phyloP scores from a whole-genome alignment of 2,113 vertebrate genomes.

The Nerophis lumbriciformis region DNA sequence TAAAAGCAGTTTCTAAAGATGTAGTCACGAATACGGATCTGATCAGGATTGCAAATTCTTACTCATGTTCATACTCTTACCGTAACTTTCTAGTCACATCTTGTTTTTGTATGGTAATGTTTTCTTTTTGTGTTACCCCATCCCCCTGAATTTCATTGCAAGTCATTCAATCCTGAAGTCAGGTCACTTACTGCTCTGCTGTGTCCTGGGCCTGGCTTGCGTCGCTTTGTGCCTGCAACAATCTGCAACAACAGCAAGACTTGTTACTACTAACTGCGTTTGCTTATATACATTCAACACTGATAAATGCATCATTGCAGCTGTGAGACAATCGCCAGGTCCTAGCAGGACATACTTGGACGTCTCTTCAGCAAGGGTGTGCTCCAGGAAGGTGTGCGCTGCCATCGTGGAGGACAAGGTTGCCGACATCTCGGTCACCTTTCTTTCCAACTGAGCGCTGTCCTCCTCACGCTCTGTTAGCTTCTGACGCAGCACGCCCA shows the following conservation, averaged over 20 bases:
- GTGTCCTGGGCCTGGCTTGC: conserved; percentile 48
- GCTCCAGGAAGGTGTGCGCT: conserved; percentile 72
- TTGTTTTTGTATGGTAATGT: too few relatives aligned
- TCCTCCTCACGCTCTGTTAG: conserved; percentile 62
- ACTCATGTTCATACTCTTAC: too few relatives aligned
- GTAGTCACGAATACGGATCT: too few relatives aligned
- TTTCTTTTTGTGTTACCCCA: too few relatives aligned
- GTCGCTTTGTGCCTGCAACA: conserved; percentile 64
- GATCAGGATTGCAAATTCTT: too few relatives aligned
- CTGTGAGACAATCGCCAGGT: too few relatives aligned
- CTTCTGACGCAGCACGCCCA: conserved; percentile 67
- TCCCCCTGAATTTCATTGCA: too few relatives aligned
- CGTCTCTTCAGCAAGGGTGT: conserved; percentile 60
- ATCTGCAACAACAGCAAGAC: conserved; percentile 32
- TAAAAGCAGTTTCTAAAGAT: too few relatives aligned
- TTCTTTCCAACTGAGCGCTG: conserved; percentile 56
- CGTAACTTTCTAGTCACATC: too few relatives aligned
- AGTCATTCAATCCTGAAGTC: neutral
- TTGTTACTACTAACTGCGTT: too few relatives aligned
- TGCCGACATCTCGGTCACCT: conserved; percentile 65
- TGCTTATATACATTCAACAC: too few relatives aligned
- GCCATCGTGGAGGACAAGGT: conserved; percentile 70
- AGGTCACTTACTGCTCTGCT: conserved; percentile 50
- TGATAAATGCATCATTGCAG: too few relatives aligned
- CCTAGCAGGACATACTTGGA: conserved; percentile 54